Evolutionary conservation across 1,140 invertebrate species (phyloP).

Genomic region (Hydropsyche tenuis): DNA sequence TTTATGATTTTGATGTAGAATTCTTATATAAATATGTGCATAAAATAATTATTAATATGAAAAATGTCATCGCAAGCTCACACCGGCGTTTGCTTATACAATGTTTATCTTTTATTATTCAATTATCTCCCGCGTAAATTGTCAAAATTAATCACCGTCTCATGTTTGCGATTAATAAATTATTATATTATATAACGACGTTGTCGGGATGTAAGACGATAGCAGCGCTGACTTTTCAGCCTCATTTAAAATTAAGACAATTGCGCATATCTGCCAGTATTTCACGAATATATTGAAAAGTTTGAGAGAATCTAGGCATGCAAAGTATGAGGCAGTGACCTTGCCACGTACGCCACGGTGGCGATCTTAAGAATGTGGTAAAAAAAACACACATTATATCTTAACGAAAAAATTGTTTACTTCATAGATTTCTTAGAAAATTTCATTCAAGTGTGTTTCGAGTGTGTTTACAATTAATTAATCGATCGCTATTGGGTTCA

Average conservation of each 20-base stretch:
- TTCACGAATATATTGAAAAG: slow-evolving; percentile 3
- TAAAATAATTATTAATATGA: slow-evolving; percentile 32
- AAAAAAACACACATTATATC: slow-evolving; percentile 26
- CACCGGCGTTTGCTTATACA: slow-evolving; percentile 23
- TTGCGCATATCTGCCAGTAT: slow-evolving; percentile 1
- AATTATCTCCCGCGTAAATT: not conserved
- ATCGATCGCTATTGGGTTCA: not conserved
- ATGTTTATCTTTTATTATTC: slow-evolving; percentile 26
- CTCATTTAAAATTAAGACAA: too few species aligned
- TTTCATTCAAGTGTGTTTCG: slow-evolving; percentile 19
- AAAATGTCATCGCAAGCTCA: slow-evolving; percentile 32
- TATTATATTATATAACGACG: too few species aligned
- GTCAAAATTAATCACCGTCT: too few species aligned
- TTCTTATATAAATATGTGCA: slow-evolving; percentile 40
- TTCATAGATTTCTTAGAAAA: slow-evolving; percentile 7
- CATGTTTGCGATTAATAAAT: too few species aligned
- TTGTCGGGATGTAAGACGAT: too few species aligned
- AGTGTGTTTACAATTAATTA: slow-evolving; percentile 20
- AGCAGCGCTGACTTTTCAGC: too few species aligned
- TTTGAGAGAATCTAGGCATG: slow-evolving; percentile 23
- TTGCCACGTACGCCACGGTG: slow-evolving; percentile 26
- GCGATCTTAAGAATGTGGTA: slow-evolving; percentile 27
- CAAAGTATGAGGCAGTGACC: slow-evolving; percentile 27
- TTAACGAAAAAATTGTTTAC: slow-evolving; percentile 26
- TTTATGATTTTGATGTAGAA: slow-evolving; percentile 27